These are phyloP conservation scores for Chouioia cunea DNA, from an alignment of 2,888 invertebrate genomes.

Conservation along the genomic window DNA sequence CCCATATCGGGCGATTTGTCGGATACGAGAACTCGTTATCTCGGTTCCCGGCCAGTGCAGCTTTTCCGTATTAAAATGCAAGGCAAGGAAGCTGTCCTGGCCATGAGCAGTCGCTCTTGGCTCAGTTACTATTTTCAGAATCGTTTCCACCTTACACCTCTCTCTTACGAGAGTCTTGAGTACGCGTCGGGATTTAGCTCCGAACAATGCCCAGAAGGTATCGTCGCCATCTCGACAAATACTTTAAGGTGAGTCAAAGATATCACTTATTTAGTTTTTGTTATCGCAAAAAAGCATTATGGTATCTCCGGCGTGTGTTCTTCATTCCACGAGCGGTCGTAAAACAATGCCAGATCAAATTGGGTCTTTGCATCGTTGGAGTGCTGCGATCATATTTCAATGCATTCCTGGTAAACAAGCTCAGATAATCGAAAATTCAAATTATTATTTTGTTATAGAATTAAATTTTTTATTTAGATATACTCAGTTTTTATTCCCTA, in stretches of 20 bases:
- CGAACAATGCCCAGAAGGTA: slow-evolving; percentile 99
- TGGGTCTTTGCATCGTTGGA: slow-evolving; percentile 9
- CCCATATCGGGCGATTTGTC: slow-evolving; percentile 96
- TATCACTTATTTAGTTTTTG: neutral
- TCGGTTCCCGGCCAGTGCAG: slow-evolving; percentile 96
- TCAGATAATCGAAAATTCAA: neutral
- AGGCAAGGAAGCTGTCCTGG: slow-evolving; percentile 94
- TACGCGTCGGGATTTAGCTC: slow-evolving; percentile 97
- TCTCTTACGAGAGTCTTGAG: slow-evolving; percentile 96
- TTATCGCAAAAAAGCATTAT: neutral
- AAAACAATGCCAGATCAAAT: slow-evolving; percentile 14
- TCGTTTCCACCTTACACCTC: slow-evolving; percentile 92
- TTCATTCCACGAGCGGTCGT: slow-evolving; percentile 7
- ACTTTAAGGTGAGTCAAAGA: slow-evolving; percentile 73
- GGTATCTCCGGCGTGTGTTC: slow-evolving; percentile 17
- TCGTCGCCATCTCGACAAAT: slow-evolving; percentile 98
- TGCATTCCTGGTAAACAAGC: neutral
- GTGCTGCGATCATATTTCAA: neutral
- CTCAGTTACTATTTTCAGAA: slow-evolving; percentile 98
- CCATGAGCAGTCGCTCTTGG: slow-evolving; percentile 98
- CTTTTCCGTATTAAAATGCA: slow-evolving; percentile 96
- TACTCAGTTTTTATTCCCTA: too few relatives aligned
- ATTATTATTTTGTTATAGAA: neutral
- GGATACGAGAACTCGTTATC: slow-evolving; percentile 96
- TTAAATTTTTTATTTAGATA: too few relatives aligned